Base-by-base conservation (phyloP, 2,113 vertebrate species). In the Bucco capensis region DNA sequence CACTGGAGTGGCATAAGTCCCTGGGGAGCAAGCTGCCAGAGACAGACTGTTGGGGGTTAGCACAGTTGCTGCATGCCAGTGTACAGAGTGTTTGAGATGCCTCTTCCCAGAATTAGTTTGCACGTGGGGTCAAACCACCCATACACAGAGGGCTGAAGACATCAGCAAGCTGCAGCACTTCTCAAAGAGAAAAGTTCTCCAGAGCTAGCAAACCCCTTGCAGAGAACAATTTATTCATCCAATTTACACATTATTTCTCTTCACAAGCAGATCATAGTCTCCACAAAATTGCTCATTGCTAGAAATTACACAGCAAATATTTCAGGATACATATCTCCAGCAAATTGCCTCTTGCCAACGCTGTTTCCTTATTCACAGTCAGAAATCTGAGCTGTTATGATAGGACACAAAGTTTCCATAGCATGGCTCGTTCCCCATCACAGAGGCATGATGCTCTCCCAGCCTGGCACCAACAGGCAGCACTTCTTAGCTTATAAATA, bases 211-310 rank as follows among this genome's bases (percentile, higher is more conserved):
- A 94, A 84, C 37, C 6, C 2, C 79, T 82, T 40, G 61, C 67
- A 54, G 35, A 82, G 69, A 91, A 83, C 78, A 84, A 91, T 95
- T 89, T 92, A 89, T 92, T 93, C 93, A 83, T 60, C 76, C 58
- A 67, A 90, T 94, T 85, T 80, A 79, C 88, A 94, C 82, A 69
- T 87, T 90, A 86, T 88, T 95, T 92, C 87, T 87, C 69, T 79
- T 84, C 66, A 86, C 79, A 83, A 94, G 89, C 66, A 86, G 86
- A 95, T 86, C 90, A 83, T 35, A 69, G 83, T 56, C 93, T 90
- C 83, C 81, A 64, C 49, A 78, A 96, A 95, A 94, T 90, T 83
- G 72, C 90, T 69, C 75, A 50, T 58, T 76, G 94, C 78, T 88
- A 61, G 91, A 87, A 94, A 90, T 89, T 38, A 87, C 73, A 79